Evolutionary conservation across 2,797 vertebrate species (phyloP).

Genomic region (Hylomyscus alleni): DNA sequence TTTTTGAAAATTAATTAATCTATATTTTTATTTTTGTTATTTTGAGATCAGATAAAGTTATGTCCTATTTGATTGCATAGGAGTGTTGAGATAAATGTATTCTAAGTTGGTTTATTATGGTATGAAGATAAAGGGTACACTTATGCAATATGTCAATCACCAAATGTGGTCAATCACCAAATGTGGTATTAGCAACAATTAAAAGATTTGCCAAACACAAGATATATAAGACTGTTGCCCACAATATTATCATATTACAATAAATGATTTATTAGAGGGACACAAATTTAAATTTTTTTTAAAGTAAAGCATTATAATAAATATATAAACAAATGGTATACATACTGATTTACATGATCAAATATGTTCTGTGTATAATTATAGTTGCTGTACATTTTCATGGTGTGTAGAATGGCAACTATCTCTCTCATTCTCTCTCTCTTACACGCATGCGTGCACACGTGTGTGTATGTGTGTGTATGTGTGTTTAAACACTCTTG

Average conservation of each 20-base stretch:
- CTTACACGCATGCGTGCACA: no score
- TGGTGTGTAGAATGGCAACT: neutral
- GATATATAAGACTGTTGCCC: no score
- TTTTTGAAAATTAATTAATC: neutral
- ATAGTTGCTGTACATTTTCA: neutral
- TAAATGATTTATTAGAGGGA: neutral
- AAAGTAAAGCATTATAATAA: neutral
- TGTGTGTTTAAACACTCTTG: neutral
- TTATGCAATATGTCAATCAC: neutral
- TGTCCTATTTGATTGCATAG: neutral
- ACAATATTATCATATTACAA: neutral
- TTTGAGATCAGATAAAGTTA: neutral
- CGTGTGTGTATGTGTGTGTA: neutral
- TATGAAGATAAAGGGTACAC: neutral
- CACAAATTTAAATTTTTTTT: neutral
- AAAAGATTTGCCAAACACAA: neutral
- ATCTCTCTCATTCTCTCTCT: neutral
- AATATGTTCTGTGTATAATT: neutral
- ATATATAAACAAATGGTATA: neutral
- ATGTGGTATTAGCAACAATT: neutral
- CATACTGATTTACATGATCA: neutral
- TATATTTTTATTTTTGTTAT: neutral
- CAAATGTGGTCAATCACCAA: neutral
- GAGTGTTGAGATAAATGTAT: neutral
- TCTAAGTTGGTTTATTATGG: neutral